Conservation (phyloP, 2,113 vertebrate genomes). For the Pontoporia blainvillei region DNA sequence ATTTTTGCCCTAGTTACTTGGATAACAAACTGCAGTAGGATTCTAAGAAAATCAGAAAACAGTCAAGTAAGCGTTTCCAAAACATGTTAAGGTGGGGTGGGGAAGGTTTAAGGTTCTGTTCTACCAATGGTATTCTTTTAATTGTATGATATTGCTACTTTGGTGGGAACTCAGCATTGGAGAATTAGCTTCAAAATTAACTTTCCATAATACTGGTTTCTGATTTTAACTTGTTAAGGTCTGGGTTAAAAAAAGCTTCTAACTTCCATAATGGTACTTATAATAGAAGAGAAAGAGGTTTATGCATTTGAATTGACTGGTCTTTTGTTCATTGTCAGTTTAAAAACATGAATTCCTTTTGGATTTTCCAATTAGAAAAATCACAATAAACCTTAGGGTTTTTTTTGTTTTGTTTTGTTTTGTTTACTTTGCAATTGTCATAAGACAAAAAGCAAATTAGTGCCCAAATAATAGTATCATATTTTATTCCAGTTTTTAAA, state of each 20-base stretch:
- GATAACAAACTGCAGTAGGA: neutral
- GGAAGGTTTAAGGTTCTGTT: neutral
- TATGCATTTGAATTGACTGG: neutral
- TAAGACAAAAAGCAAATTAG: neutral
- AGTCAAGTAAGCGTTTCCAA: neutral
- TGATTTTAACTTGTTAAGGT: neutral
- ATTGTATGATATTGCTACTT: neutral
- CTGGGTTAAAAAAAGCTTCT: neutral
- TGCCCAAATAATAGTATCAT: neutral
- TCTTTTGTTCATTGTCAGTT: constrained; percentile 9
- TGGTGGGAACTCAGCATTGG: neutral
- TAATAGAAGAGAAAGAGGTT: neutral
- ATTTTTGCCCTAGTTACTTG: constrained; percentile 41
- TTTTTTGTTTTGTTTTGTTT: no score
- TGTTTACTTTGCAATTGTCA: neutral
- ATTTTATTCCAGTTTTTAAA: neutral
- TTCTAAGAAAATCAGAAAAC: constrained; percentile 31
- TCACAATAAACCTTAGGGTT: neutral
- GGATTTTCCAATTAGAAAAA: neutral
- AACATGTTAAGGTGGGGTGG: neutral
- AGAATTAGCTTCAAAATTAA: constrained; percentile 17
- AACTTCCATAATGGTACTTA: neutral
- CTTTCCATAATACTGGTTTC: neutral
- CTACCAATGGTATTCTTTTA: neutral
- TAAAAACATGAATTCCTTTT: constrained; percentile 5